Evolutionary conservation across 2,888 invertebrate species (phyloP), one percentile per base, ranked within the genome.

Genomic region (Epinotia nisella): DNA sequence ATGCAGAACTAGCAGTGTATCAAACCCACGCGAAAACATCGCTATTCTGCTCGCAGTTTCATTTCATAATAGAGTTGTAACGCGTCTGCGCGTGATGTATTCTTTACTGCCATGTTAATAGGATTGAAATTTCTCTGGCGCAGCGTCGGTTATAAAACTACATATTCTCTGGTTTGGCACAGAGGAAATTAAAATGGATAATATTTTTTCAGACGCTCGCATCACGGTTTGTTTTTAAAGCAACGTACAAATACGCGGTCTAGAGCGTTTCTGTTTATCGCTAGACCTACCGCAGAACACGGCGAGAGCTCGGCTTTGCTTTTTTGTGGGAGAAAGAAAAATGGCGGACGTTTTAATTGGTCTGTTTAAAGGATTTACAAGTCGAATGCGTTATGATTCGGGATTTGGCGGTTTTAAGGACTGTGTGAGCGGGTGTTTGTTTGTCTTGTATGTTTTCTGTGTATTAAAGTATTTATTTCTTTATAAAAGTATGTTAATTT

Each of bases 151-250:
- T 29, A 19, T 58, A 49, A n/a, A 41, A 66, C 41, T 66, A 49
- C 35, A 71, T n/a, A 9, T 9, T 19, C 35, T 35, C 15, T 70
- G 41, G 71, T 21, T 39, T 66, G n/a, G 66, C 56, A 65, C 75
- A 64, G 78, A 79, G 81, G 79, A 83, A 82, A 83, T 83, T 83
- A 82, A 82, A 82, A 80, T 81, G 78, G 80, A 80, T 80, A 81
- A 79, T 78, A 77, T 79, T 78, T 79, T 82, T 79, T 79, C 79
- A 73, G 76, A 77, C 71, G 60, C 79, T 80, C 71, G 41, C 59
- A 51, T 66, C 35, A 61, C 78, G 75, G 77, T 77, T 77, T 78
- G 76, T 78, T 79, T 80, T 80, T 78, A 75, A 68, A 77, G 75
- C 75, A 56, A 64, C 65, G 66, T 74, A 74, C 76, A 76, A 76